Evolutionary conservation across 2,113 vertebrate species (phyloP).

Genomic region (Pelobates fuscus): DNA sequence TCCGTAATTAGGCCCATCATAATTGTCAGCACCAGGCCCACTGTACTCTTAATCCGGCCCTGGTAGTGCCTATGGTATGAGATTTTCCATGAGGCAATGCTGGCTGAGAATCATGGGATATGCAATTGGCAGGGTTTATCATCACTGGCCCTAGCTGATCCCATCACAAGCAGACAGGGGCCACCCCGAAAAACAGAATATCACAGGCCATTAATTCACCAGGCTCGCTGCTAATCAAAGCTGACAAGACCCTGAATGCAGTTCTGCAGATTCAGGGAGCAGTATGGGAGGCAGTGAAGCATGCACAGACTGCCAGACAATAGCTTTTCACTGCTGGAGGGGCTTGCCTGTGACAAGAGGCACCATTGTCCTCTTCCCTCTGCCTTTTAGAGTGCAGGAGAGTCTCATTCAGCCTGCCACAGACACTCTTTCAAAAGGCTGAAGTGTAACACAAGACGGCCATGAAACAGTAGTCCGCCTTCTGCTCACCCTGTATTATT

Average conservation of each 20-base stretch:
- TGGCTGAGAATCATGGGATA: no score
- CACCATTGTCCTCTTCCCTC: constrained; percentile 65
- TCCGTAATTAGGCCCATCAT: no score
- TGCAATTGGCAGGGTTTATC: no score
- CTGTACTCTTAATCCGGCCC: no score
- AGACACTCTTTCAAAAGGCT: constrained; percentile 73
- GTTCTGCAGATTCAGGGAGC: constrained; percentile 60
- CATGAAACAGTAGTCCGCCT: constrained; percentile 67
- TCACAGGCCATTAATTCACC: constrained; percentile 68
- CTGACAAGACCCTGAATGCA: constrained; percentile 72
- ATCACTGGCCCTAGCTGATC: no score
- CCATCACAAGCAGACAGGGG: constrained; percentile 59
- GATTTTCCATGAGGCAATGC: no score
- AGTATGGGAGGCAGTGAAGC: constrained; percentile 69
- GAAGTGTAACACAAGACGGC: constrained; percentile 71
- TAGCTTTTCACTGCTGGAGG: constrained; percentile 67
- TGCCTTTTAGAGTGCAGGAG: constrained; percentile 62
- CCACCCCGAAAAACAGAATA: constrained; percentile 68
- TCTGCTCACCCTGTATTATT: constrained; percentile 64
- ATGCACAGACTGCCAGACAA: constrained; percentile 75
- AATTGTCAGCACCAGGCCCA: no score
- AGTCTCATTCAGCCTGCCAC: constrained; percentile 67
- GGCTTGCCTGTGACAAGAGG: constrained; percentile 73
- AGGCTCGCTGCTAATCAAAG: constrained; percentile 71
- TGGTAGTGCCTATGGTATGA: no score